Evolutionary conservation across 2,113 vertebrate genomes (phyloP).

Genomic region (Menura novaehollandiae): DNA sequence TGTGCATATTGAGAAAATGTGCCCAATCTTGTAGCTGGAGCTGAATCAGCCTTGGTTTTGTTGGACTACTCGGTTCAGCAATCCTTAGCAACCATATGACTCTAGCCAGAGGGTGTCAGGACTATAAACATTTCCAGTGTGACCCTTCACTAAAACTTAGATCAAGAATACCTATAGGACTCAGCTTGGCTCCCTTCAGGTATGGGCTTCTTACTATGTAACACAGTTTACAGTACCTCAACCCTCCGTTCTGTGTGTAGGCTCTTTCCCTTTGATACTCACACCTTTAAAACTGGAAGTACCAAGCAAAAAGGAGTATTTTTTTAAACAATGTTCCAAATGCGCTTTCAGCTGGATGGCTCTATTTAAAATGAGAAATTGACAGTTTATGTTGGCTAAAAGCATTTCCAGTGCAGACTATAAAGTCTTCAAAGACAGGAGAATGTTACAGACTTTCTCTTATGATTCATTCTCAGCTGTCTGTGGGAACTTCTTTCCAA

Average conservation of each 20-base stretch:
- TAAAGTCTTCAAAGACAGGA: background rate
- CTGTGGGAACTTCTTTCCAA: background rate
- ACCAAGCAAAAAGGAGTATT: background rate
- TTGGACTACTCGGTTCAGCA: background rate
- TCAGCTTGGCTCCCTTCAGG: background rate
- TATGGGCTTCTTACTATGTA: background rate
- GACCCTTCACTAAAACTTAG: background rate
- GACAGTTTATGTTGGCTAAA: background rate
- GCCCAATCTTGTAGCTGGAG: background rate
- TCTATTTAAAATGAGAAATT: conserved; percentile 11
- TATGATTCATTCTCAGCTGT: background rate
- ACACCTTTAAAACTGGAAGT: background rate
- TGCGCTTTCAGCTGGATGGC: background rate
- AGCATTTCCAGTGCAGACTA: background rate
- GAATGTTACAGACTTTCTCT: background rate
- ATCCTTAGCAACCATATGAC: background rate
- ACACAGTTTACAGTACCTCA: background rate
- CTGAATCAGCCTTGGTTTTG: background rate
- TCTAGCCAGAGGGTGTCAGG: background rate
- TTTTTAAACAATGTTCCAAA: background rate
- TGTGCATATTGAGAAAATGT: background rate
- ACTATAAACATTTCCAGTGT: background rate
- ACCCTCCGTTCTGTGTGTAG: background rate
- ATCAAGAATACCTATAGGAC: background rate
- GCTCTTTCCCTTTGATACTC: background rate